Evolutionary conservation across 2,113 vertebrate species (phyloP).

Genomic region (Syrrhaptes paradoxus): DNA sequence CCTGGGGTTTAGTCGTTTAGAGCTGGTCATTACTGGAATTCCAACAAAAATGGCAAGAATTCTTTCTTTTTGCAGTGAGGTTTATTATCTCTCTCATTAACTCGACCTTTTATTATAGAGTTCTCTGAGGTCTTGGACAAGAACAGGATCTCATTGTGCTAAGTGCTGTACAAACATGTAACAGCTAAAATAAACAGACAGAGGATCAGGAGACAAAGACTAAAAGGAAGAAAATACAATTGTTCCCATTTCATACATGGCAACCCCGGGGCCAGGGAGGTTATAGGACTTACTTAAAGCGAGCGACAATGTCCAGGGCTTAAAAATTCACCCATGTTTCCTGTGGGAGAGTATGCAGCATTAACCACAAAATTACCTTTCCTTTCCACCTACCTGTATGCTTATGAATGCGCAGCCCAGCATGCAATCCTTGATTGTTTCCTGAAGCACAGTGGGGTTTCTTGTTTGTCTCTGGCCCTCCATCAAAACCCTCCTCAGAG

Average conservation of each 20-base stretch:
- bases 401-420: neutral
- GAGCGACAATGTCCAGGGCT: neutral
- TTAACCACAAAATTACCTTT: neutral
- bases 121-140: slow-evolving; percentile 22
- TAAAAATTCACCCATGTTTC: slow-evolving; percentile 3
- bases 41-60: slow-evolving; percentile 30
- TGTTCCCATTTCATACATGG: neutral
- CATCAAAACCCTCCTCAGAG: neutral
- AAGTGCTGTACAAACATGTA: slow-evolving; percentile 44
- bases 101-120: slow-evolving; percentile 12
- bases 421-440: neutral
- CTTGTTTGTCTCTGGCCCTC: neutral
- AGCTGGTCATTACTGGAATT: slow-evolving; percentile 32
- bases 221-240: neutral
- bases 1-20: neutral
- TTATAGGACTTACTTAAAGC: neutral
- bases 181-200: slow-evolving; percentile 42
- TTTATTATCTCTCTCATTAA: slow-evolving; percentile 60
- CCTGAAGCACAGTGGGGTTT: neutral
- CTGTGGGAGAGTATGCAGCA: neutral
- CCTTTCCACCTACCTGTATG: neutral
- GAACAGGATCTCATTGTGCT: slow-evolving; percentile 59
- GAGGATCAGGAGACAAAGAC: neutral
- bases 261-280: neutral
- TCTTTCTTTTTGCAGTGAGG: neutral